Conservation (phyloP, 2,797 vertebrate genomes). For the Paratrypauchen microcephalus region DNA sequence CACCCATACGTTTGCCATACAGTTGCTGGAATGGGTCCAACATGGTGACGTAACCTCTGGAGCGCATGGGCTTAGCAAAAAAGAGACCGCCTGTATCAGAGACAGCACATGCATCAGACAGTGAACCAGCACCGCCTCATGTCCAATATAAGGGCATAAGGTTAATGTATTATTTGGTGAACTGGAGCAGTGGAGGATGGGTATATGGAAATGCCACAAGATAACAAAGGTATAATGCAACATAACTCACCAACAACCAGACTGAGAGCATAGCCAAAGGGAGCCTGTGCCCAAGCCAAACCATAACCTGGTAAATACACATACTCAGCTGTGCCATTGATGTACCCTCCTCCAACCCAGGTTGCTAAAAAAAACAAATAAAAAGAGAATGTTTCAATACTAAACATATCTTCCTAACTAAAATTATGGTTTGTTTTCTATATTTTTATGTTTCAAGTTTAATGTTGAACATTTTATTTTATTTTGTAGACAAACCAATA, state of each 20-base stretch:
- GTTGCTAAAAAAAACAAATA: slow-evolving; percentile 82
- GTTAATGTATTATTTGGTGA: slow-evolving; percentile 2
- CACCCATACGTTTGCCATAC: slow-evolving; percentile 96
- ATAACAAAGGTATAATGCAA: neutral
- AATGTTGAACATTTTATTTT: neutral
- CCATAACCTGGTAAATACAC: slow-evolving; percentile 92
- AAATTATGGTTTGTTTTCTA: neutral
- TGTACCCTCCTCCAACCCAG: slow-evolving; percentile 98
- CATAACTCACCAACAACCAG: slow-evolving; percentile 88
- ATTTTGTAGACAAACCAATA: neutral
- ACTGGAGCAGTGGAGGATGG: neutral
- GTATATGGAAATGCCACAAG: neutral
- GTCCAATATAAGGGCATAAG: neutral
- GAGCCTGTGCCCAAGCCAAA: slow-evolving; percentile 96
- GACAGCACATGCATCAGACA: neutral
- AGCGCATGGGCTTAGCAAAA: slow-evolving; percentile 97
- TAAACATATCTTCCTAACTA: neutral
- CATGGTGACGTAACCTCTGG: slow-evolving; percentile 96
- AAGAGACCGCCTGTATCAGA: slow-evolving; percentile 87
- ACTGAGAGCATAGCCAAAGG: slow-evolving; percentile 95
- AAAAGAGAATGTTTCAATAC: neutral
- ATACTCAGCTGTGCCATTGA: slow-evolving; percentile 96
- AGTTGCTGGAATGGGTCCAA: slow-evolving; percentile 96
- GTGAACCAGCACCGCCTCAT: neutral
- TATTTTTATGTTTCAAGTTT: neutral